phyloP scores from a whole-genome alignment of 2,888 invertebrate genomes.

The Aricia artaxerxes region DNA sequence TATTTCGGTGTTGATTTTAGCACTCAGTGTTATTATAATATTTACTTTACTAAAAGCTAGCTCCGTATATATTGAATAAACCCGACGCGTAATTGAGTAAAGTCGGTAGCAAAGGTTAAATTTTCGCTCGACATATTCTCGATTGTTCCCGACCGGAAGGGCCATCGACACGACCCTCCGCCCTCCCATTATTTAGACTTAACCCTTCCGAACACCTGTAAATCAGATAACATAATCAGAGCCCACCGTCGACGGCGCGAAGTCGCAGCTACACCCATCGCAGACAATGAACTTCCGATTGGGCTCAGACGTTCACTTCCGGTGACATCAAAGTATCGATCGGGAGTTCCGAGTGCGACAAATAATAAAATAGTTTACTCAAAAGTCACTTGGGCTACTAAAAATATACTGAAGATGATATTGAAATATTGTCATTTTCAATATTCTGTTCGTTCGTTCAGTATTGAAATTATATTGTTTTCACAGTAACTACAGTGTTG shows the following conservation, averaged over 20 bases:
- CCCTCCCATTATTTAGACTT: conserved; percentile 29
- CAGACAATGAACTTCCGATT: conserved; percentile 35
- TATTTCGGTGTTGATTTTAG: not conserved
- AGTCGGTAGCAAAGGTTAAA: conserved; percentile 32
- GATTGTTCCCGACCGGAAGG: conserved; percentile 33
- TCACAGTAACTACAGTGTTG: not conserved
- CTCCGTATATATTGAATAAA: conserved; percentile 9
- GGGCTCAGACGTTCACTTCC: conserved; percentile 34
- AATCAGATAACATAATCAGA: conserved; percentile 34
- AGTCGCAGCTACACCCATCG: conserved; percentile 31
- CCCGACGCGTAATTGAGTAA: conserved; percentile 25
- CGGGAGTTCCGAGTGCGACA: not conserved
- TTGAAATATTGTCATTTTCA: not conserved
- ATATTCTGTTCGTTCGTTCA: not conserved
- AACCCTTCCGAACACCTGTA: conserved; percentile 34
- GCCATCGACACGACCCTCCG: conserved; percentile 25
- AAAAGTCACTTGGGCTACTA: not conserved
- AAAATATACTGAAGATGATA: not conserved
- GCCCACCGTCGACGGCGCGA: conserved; percentile 22
- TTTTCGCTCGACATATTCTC: conserved; percentile 32
- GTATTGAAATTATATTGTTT: not conserved
- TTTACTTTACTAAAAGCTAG: conserved; percentile 13
- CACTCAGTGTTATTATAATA: conserved; percentile 20
- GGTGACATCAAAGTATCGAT: conserved; percentile 31
- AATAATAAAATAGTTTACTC: not conserved